phyloP scores from a whole-genome alignment of 2,113 vertebrate species.

The Chinchilla lanigera region DNA sequence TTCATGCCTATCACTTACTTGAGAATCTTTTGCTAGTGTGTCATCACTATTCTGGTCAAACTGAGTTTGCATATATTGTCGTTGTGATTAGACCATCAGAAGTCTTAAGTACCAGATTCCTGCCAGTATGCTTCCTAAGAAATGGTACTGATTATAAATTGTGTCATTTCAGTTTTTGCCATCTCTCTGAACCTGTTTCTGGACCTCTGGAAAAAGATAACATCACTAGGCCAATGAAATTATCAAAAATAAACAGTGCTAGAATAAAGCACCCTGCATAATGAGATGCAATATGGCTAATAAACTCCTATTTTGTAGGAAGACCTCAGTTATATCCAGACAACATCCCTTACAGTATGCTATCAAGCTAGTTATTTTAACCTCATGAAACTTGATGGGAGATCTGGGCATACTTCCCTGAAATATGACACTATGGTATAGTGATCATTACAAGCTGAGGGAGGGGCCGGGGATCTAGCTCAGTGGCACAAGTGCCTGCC shows the following conservation, averaged over 20 bases:
- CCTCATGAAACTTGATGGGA: background rate
- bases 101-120: background rate
- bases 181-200: conserved; percentile 1
- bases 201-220: conserved; percentile 14
- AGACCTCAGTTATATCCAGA: background rate
- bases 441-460: background rate
- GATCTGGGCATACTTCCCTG: background rate
- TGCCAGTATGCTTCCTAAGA: background rate
- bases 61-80: background rate
- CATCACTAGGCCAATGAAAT: background rate
- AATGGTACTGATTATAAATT: background rate
- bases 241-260: background rate
- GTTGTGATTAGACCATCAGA: background rate
- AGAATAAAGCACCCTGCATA: background rate
- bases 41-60: background rate
- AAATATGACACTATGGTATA: background rate
- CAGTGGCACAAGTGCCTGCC: no score
- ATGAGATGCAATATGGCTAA: background rate
- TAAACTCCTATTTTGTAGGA: background rate
- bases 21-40: conserved; percentile 1
- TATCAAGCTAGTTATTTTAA: background rate
- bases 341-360: background rate
- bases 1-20: background rate
- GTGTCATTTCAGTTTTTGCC: background rate
- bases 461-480: background rate